These are phyloP conservation scores for Ceuthmochares aereus DNA, from an alignment of 2,113 vertebrate genomes.

Conservation along the genomic window DNA sequence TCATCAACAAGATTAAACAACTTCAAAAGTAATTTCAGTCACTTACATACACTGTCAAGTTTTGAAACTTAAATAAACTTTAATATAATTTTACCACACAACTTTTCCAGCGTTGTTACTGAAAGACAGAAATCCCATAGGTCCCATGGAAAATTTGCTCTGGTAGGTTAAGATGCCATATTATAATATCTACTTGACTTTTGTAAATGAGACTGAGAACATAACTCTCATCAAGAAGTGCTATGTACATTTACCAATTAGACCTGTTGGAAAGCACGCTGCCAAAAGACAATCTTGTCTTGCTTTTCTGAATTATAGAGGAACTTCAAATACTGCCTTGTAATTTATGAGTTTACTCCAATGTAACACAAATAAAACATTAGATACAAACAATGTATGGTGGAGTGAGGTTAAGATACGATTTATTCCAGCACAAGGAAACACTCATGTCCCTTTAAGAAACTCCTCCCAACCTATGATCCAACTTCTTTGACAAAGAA, in stretches of 20 bases:
- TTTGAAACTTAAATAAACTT: background rate
- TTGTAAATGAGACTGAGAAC: background rate
- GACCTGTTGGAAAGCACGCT: background rate
- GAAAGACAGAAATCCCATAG: background rate
- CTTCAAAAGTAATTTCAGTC: background rate
- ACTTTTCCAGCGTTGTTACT: background rate
- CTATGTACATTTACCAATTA: background rate
- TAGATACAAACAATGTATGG: background rate
- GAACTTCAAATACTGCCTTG: background rate
- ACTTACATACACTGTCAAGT: background rate
- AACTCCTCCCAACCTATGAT: background rate
- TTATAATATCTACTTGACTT: background rate
- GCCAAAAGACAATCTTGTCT: background rate
- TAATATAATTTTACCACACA: background rate
- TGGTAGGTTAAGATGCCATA: background rate
- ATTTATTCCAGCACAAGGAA: background rate
- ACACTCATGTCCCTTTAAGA: background rate
- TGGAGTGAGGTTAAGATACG: background rate
- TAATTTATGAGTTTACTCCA: rapidly evolving
- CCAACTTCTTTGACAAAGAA: background rate
- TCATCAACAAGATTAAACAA: background rate
- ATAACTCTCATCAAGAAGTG: background rate
- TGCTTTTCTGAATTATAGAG: background rate
- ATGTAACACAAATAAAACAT: background rate
- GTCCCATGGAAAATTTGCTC: background rate